phyloP scores from a whole-genome alignment of 2,888 invertebrate genomes.

The Morpho helenor region DNA sequence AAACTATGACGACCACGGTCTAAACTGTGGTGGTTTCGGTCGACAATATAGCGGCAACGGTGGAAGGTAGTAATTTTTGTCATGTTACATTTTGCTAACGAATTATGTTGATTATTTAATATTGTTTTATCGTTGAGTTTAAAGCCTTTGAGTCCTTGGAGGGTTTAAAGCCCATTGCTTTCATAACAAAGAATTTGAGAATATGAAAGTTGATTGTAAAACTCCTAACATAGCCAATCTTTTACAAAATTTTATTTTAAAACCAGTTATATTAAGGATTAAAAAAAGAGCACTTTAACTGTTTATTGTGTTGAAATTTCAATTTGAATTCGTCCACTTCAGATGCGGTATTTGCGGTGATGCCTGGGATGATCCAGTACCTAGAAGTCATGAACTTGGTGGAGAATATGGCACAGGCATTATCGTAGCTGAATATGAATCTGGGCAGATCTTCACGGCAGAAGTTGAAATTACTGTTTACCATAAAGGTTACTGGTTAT shows the following conservation, averaged over 20 bases:
- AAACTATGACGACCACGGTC: conserved; percentile 91
- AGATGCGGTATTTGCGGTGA: conserved; percentile 92
- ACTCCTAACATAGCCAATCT: too few relatives aligned
- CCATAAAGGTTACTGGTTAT: conserved; percentile 91
- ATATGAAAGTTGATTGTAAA: too few relatives aligned
- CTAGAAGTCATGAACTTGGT: conserved; percentile 88
- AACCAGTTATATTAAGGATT: too few relatives aligned
- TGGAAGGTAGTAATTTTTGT: conserved; percentile 75
- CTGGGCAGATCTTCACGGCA: conserved; percentile 82
- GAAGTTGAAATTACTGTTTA: conserved; percentile 90
- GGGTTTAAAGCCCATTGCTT: too few relatives aligned
- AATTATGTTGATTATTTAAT: too few relatives aligned
- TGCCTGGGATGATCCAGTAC: conserved; percentile 83
- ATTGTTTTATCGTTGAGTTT: too few relatives aligned
- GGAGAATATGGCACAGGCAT: conserved; percentile 88
- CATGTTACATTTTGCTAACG: neutral
- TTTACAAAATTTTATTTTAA: too few relatives aligned
- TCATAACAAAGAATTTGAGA: too few relatives aligned
- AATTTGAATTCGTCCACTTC: neutral
- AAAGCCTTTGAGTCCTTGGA: too few relatives aligned
- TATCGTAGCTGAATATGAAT: conserved; percentile 84
- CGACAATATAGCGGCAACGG: conserved; percentile 87
- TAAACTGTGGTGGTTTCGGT: conserved; percentile 89
- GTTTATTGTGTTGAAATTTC: too few relatives aligned
- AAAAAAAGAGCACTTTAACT: too few relatives aligned